These are phyloP conservation scores for Drosophila tropicalis DNA, from an alignment of 1,140 invertebrate species.

Conservation along the genomic window DNA sequence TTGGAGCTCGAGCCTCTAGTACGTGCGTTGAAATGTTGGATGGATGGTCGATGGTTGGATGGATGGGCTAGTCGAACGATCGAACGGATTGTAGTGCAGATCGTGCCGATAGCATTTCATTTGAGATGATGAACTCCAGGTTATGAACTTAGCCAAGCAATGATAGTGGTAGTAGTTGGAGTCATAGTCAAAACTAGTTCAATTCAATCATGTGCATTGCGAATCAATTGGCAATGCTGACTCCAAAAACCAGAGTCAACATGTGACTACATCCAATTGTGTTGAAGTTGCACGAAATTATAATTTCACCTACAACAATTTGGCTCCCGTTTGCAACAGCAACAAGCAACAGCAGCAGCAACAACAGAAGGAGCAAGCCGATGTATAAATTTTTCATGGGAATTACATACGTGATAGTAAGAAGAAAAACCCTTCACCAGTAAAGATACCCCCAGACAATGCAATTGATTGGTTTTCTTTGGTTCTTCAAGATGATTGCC, in stretches of 20 bases:
- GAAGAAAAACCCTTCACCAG: conserved; percentile 34
- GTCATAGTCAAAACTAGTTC: conserved; percentile 58
- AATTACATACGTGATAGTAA: conserved; percentile 81
- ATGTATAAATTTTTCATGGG: conserved; percentile 73
- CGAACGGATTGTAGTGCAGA: conserved; percentile 40
- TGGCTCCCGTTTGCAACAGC: conserved; percentile 63
- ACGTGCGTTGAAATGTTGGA: conserved; percentile 23
- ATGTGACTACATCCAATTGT: conserved; percentile 50
- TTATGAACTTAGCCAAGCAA: conserved; percentile 37
- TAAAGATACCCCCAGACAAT: conserved; percentile 1
- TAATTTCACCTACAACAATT: conserved; percentile 80
- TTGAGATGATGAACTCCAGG: conserved; percentile 57
- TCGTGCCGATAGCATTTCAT: conserved; percentile 76
- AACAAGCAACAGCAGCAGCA: not conserved
- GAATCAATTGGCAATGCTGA: conserved; percentile 74
- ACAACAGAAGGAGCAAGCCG: conserved; percentile 11
- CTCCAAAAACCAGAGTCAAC: conserved; percentile 28
- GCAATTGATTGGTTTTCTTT: conserved; percentile 66
- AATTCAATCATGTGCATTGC: conserved; percentile 70
- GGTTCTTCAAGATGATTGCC: conserved; percentile 49
- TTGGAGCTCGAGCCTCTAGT: conserved; percentile 69
- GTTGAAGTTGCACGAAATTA: conserved; percentile 63
- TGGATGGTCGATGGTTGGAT: conserved; percentile 1
- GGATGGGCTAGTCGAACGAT: conserved; percentile 22
- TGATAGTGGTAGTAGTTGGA: not conserved